Evolutionary conservation across 1,140 invertebrate species (phyloP), one percentile per base, ranked within the genome.

Genomic region (Ooceraea biroi): DNA sequence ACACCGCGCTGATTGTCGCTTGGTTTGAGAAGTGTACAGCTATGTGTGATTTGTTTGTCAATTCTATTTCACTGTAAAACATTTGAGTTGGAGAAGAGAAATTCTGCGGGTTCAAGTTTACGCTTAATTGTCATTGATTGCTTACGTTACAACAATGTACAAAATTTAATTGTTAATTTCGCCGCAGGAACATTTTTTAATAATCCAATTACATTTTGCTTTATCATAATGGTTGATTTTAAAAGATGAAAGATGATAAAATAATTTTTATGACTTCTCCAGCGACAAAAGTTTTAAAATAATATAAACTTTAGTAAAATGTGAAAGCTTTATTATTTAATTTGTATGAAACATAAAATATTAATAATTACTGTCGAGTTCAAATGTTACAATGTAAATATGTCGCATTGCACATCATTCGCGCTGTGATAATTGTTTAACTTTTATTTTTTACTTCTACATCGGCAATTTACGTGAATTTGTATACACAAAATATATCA

Each of bases 91-190:
- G n/a, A 50, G 5, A 80, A 1, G n/a, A n/a, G n/a, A n/a, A 19
- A 44, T 30, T 19, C 25, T 36, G 25, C 50, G 36, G 57, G 22
- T 19, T 78, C 69, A 69, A 12, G 36, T 80, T 69, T 57, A 8
- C 11, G 25, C 12, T 80, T 71, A 12, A 8, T 69, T 30, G 25
- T 44, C n/a, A 36, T 71, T 48, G 44, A 69, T 69, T 41, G 74
- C 48, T 68, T 69, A 57, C 57, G 65, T 52, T 27, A n/a, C 19
- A 61, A 41, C 48, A 60, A 68, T 17, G 50, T n/a, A 25, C n/a
- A 69, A 68, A 0, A 57, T 58, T 57, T 80, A 58, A 80, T 80
- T 12, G 22, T 80, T n/a, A n/a, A n/a, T n/a, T 71, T 69, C 76
- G 76, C 50, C 50, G 25, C 25, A 57, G 27, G 36, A 52, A 10